Conservation (phyloP, 1,140 invertebrate genomes). For the Pogonomyrmex californicus region DNA sequence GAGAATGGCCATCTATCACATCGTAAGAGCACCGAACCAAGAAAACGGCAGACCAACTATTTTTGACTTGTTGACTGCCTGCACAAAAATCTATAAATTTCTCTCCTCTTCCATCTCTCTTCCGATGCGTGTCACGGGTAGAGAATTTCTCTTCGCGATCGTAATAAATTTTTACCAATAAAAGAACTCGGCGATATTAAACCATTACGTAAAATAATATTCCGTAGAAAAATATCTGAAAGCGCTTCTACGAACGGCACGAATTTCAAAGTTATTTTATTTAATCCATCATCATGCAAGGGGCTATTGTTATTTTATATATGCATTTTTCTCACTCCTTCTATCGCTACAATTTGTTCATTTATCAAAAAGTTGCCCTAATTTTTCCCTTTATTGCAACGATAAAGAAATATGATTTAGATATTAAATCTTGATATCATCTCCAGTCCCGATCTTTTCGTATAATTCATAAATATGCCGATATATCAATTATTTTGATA, state of each 20-base stretch:
- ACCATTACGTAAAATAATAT: conserved; percentile 33
- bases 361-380: conserved; percentile 19
- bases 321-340: conserved; percentile 28
- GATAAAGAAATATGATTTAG: neutral
- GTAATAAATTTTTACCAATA: conserved; percentile 44
- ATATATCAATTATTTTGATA: conserved; percentile 12
- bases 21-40: conserved; percentile 1
- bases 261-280: conserved; percentile 40
- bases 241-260: conserved; percentile 6
- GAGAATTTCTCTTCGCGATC: conserved; percentile 19
- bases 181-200: conserved; percentile 2
- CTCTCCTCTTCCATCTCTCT: neutral
- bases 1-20: conserved; percentile 66
- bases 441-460: neutral
- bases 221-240: conserved; percentile 37
- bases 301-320: conserved; percentile 14
- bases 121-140: neutral
- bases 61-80: conserved; percentile 73
- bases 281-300: conserved; percentile 36
- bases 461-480: neutral
- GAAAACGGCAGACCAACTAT: conserved; percentile 54
- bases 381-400: conserved; percentile 13
- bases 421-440: neutral
- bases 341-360: conserved; percentile 16
- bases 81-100: conserved; percentile 40